Conservation (phyloP, 2,888 invertebrate genomes). For the Trichopria drosophilae region DNA sequence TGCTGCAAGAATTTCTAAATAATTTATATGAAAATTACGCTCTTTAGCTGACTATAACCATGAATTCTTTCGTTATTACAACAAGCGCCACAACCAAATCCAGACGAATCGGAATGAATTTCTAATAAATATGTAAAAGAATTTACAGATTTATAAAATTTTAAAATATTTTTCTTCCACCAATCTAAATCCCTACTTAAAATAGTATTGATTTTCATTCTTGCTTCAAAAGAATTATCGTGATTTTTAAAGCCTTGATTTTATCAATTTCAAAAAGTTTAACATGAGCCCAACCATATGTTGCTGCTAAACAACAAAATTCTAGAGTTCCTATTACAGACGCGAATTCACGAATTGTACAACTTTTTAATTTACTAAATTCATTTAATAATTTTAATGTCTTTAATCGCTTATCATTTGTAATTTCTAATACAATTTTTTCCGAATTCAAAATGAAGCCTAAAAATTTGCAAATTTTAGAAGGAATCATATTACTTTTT, state of each 20-base stretch:
- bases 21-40: background rate
- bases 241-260: constrained; percentile 3
- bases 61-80: background rate
- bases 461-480: constrained; percentile 5
- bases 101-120: constrained; percentile 23
- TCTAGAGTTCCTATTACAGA: constrained; percentile 12
- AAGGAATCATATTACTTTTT: constrained; percentile 13
- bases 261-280: constrained; percentile 19
- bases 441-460: constrained; percentile 16
- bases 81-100: constrained; percentile 14
- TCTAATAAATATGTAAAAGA: constrained; percentile 5
- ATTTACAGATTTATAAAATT: constrained; percentile 1
- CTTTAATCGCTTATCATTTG: constrained; percentile 6
- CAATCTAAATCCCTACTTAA: constrained; percentile 10
- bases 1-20: no score
- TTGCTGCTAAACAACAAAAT: constrained; percentile 17
- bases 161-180: constrained; percentile 13
- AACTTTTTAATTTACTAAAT: constrained; percentile 4
- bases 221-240: constrained; percentile 8
- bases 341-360: constrained; percentile 21
- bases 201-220: constrained; percentile 1
- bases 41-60: constrained; percentile 3
- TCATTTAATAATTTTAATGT: constrained; percentile 1
- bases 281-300: constrained; percentile 20
- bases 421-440: constrained; percentile 17